Evolutionary conservation across 2,888 invertebrate genomes (phyloP), one percentile per base, ranked within the genome.

Genomic region (Rhyacophila evoluta): DNA sequence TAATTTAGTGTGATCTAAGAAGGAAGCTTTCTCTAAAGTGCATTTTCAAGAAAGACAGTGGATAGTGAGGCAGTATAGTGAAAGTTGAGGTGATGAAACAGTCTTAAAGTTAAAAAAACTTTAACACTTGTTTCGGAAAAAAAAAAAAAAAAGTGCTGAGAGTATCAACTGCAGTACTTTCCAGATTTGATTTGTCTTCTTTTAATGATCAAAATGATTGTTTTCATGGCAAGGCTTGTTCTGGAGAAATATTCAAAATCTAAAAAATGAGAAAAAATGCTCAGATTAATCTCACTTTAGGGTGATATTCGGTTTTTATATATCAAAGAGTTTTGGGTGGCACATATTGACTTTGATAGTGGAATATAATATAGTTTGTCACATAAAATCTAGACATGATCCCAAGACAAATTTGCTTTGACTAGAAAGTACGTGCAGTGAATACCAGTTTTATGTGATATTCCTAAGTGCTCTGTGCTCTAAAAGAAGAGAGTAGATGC

Each of bases 401-500:
- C n/a, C n/a, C n/a, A n/a, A n/a, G n/a, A n/a, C n/a, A n/a, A n/a
- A n/a, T n/a, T 4, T 33, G 29, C 68, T 77, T 72, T 77, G 67
- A 77, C 68, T 77, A 73, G 55, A 55, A 55, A 55, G 25, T 10
- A 25, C 55, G 8, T 25, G 10, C 25, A 55, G 55, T 55, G 19
- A 55, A 19, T 55, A 55, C 55, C n/a, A 1, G 69, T 27, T 69
- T 19, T 27, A 12, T 28, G 29, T 69, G 69, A 33, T 73, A 39
- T 39, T 72, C 81, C 79, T 81, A 81, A 77, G 81, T 81, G 81
- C 79, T 81, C 75, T 77, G 79, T 79, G 79, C 76, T 78, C 78
- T 79, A 79, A 81, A 69, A 79, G 72, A 71, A 41, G 69, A 79
- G 41, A 78, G 81, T 81, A 79, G 81, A 79, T 81, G 81, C 81